Evolutionary conservation across 2,888 invertebrate genomes (phyloP).

Genomic region (Blastobasis adustella): DNA sequence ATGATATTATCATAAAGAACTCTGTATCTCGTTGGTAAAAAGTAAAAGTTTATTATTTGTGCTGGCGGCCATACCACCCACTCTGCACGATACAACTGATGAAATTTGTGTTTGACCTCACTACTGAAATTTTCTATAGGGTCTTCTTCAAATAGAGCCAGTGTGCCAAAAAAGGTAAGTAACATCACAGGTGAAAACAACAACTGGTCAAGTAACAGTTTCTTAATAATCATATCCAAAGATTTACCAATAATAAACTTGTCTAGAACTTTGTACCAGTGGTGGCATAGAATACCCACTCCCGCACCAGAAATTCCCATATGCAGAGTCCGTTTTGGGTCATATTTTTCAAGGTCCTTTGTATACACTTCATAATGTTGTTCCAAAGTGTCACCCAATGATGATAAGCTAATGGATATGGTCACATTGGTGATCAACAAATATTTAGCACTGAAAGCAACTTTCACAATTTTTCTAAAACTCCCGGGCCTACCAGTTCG

Average conservation of each 20-base stretch:
- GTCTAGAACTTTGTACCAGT: slow-evolving; percentile 91
- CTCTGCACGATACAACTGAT: slow-evolving; percentile 88
- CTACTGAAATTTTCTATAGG: slow-evolving; percentile 77
- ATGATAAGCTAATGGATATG: slow-evolving; percentile 85
- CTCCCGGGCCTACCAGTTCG: slow-evolving; percentile 25
- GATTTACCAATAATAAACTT: slow-evolving; percentile 82
- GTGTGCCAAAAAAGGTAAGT: slow-evolving; percentile 84
- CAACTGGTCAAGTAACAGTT: slow-evolving; percentile 89
- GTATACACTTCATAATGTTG: slow-evolving; percentile 86
- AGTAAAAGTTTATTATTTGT: slow-evolving; percentile 93
- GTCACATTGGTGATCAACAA: slow-evolving; percentile 87
- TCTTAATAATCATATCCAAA: slow-evolving; percentile 81
- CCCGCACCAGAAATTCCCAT: slow-evolving; percentile 88
- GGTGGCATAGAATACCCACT: slow-evolving; percentile 88
- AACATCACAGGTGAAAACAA: slow-evolving; percentile 91
- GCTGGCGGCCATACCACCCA: slow-evolving; percentile 97
- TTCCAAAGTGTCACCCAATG: slow-evolving; percentile 86
- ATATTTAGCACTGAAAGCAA: slow-evolving; percentile 80
- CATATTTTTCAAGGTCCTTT: slow-evolving; percentile 76
- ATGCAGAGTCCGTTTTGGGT: slow-evolving; percentile 78
- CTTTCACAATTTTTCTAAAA: slow-evolving; percentile 36
- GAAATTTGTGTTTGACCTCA: slow-evolving; percentile 84
- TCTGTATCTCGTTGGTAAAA: slow-evolving; percentile 87
- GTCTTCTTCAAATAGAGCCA: slow-evolving; percentile 83
- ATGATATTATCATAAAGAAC: slow-evolving; percentile 93